Percentiles rank a stretch among this genome's conserved stretches.
Conservation (phyloP, 1,140 invertebrate species). For the Drosophila saltans region DNA sequence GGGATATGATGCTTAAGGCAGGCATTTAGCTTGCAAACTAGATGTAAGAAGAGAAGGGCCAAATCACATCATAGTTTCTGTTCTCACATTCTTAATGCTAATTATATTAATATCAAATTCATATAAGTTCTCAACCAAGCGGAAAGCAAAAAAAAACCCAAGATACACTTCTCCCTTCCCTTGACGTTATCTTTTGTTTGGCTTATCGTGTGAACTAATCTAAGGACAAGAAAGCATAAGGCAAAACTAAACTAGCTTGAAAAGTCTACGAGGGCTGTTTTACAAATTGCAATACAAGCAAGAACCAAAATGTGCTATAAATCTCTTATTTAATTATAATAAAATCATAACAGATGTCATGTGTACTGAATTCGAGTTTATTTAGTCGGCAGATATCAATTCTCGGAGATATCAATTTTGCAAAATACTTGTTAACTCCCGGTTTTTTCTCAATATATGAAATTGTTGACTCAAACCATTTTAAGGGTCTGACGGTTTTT, state of each 20-base stretch:
- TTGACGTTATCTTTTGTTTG: constrained; percentile 43
- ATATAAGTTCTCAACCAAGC: constrained; percentile 67
- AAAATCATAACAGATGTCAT: too few species aligned
- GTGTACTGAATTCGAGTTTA: too few species aligned
- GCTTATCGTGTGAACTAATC: constrained; percentile 81
- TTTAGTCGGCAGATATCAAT: too few species aligned
- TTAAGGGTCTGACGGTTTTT: too few species aligned
- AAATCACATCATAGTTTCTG: constrained; percentile 5
- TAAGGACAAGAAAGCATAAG: constrained; percentile 28
- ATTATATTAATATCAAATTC: constrained; percentile 58
- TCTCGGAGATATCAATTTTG: too few species aligned
- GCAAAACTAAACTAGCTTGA: constrained; percentile 46
- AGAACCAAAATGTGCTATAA: background rate
- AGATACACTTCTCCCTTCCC: constrained; percentile 15
- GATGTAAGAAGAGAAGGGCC: background rate
- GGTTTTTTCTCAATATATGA: too few species aligned
- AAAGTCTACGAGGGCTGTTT: constrained; percentile 65
- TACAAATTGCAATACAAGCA: background rate
- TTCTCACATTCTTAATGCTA: constrained; percentile 23
- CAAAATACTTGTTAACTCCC: too few species aligned
- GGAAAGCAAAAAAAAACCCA: constrained; percentile 44
- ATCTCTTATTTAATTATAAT: too few species aligned
- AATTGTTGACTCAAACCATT: too few species aligned
- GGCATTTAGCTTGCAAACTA: background rate
- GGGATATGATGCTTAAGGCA: background rate